Conservation (phyloP, 2,888 invertebrate genomes). For the Salpingus planirostris region DNA sequence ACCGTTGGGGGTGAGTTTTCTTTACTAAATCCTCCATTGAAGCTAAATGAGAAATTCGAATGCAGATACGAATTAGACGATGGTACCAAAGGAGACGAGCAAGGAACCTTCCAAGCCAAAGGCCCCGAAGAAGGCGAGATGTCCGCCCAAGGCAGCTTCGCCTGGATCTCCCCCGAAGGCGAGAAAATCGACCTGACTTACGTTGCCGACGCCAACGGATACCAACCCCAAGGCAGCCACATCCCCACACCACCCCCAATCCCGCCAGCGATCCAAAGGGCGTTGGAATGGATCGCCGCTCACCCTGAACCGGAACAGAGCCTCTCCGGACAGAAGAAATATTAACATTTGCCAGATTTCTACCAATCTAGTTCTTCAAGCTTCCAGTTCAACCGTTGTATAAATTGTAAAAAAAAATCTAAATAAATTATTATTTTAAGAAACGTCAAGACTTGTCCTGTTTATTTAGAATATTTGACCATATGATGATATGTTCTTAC, state of each 20-base stretch:
- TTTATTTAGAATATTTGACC: too few relatives aligned
- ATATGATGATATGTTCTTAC: too few relatives aligned
- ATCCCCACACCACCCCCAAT: conserved; percentile 38
- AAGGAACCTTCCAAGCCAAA: conserved; percentile 47
- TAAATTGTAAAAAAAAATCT: too few relatives aligned
- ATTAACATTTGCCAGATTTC: too few relatives aligned
- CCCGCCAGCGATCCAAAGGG: conserved; percentile 48
- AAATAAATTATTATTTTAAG: too few relatives aligned
- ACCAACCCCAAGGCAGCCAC: conserved; percentile 43
- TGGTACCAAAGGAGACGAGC: conserved; percentile 52
- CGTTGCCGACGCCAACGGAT: conserved; percentile 49
- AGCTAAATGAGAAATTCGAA: not conserved
- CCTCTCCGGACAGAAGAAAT: conserved; percentile 1
- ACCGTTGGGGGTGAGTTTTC: conserved; percentile 42
- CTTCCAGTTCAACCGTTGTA: too few relatives aligned
- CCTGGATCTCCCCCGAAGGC: conserved; percentile 52
- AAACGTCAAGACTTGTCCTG: too few relatives aligned
- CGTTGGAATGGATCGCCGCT: conserved; percentile 44
- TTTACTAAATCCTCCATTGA: too few relatives aligned
- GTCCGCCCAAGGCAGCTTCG: conserved; percentile 44
- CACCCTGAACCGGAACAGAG: conserved; percentile 3
- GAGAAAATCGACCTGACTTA: conserved; percentile 43
- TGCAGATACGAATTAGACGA: conserved; percentile 53
- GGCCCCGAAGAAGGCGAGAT: conserved; percentile 39
- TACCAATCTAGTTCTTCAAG: too few relatives aligned